Evolutionary conservation across 2,113 vertebrate species (phyloP).

Genomic region (Eleginops maclovinus): DNA sequence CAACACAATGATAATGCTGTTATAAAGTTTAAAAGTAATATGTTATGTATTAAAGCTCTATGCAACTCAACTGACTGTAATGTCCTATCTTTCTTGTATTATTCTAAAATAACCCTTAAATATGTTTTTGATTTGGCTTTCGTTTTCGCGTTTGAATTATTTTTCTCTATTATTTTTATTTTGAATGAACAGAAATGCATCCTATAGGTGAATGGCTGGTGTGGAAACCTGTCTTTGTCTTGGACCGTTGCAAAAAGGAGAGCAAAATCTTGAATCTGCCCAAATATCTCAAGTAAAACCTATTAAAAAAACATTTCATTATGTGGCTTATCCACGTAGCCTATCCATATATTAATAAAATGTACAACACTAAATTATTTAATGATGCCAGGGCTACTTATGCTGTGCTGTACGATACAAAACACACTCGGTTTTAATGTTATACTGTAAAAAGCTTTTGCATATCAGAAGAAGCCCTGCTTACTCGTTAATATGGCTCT

Average conservation of each 20-base stretch:
- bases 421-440: too few relatives aligned
- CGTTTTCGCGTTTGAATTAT: neutral
- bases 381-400: too few relatives aligned
- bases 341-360: neutral
- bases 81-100: neutral
- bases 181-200: neutral
- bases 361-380: neutral
- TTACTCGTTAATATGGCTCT: neutral
- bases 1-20: neutral
- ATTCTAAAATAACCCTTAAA: neutral
- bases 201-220: too few relatives aligned
- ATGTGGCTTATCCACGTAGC: neutral
- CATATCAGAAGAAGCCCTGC: neutral
- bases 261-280: neutral
- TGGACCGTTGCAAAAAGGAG: neutral
- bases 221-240: neutral
- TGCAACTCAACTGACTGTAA: too few relatives aligned
- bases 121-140: neutral
- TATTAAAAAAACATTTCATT: neutral
- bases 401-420: too few relatives aligned
- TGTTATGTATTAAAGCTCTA: too few relatives aligned
- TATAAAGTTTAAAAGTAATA: too few relatives aligned
- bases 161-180: neutral
- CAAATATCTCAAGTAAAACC: neutral
- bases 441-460: neutral